Evolutionary conservation across 2,888 invertebrate genomes (phyloP).

Genomic region (Rhyacophila evoluta): DNA sequence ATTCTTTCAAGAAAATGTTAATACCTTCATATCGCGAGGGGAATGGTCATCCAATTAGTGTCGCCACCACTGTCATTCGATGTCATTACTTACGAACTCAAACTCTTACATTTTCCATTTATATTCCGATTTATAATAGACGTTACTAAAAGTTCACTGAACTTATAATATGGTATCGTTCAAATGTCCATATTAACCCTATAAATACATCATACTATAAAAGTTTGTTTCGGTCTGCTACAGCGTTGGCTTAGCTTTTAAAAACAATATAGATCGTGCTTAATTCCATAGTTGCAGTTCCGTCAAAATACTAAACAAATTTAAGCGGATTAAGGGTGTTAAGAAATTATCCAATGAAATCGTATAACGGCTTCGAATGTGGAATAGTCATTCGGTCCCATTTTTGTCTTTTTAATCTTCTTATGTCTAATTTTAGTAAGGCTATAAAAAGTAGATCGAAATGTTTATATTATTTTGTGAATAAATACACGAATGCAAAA

Average conservation of each 20-base stretch:
- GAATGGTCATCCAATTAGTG: too few species aligned
- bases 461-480: too few species aligned
- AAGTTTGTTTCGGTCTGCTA: not conserved
- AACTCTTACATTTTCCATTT: too few species aligned
- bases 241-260: not conserved
- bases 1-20: too few species aligned
- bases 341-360: not conserved
- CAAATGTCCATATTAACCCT: not conserved
- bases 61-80: too few species aligned
- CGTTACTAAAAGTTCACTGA: not conserved
- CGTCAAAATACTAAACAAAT: not conserved
- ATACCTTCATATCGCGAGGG: too few species aligned
- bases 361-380: not conserved
- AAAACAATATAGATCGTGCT: not conserved
- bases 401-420: too few species aligned
- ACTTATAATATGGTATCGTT: not conserved
- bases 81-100: too few species aligned
- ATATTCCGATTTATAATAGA: too few species aligned
- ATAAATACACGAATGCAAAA: too few species aligned
- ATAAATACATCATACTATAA: not conserved
- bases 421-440: too few species aligned
- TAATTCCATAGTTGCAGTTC: not conserved
- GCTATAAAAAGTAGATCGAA: too few species aligned
- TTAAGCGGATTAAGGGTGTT: constrained; percentile 2
- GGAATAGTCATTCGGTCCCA: not conserved